Evolutionary conservation across 1,140 invertebrate genomes (phyloP).

Genomic region (Drosophila lini): DNA sequence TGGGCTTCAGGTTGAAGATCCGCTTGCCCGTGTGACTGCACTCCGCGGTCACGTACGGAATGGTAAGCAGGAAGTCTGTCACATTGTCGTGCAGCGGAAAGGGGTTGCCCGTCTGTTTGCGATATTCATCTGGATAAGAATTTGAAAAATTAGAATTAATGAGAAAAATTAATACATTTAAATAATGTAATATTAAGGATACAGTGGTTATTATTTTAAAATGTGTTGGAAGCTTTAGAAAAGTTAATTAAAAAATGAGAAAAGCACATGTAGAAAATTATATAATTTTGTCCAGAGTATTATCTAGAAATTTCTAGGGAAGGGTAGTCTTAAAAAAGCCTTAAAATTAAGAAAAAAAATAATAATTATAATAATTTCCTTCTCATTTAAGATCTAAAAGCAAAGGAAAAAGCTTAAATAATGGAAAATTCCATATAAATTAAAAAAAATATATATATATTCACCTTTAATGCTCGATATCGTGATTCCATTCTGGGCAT

Average conservation of each 20-base stretch:
- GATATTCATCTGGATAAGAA: conserved; percentile 68
- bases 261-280: conserved; percentile 4
- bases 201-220: no score
- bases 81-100: conserved; percentile 75
- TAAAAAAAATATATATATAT: neutral
- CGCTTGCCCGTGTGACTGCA: conserved; percentile 67
- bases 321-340: neutral
- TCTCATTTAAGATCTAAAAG: no score
- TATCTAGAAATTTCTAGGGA: no score
- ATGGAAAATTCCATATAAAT: neutral
- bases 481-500: conserved; percentile 80
- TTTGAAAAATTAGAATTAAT: neutral
- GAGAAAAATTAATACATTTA: neutral
- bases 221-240: neutral
- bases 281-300: neutral
- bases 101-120: conserved; percentile 60
- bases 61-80: conserved; percentile 79
- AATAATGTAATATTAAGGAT: neutral
- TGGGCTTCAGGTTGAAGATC: conserved; percentile 73
- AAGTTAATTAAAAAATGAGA: neutral
- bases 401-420: neutral
- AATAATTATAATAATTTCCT: neutral
- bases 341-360: neutral
- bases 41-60: conserved; percentile 72
- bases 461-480: conserved; percentile 78